These are phyloP conservation scores for Drosophila yakuba DNA, from an alignment of 1,140 invertebrate genomes.

Conservation along the genomic window DNA sequence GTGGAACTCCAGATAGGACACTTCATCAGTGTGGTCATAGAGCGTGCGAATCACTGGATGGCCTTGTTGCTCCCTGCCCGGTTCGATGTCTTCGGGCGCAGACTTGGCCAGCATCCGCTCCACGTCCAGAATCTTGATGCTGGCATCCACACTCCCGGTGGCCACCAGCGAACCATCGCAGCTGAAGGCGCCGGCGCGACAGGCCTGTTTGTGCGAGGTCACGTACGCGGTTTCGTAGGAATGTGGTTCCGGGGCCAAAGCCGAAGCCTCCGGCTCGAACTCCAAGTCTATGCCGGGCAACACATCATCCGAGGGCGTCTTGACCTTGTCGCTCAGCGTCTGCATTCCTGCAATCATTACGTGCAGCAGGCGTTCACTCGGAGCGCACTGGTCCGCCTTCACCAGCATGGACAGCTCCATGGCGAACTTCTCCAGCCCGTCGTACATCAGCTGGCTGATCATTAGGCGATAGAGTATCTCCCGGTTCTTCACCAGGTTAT, in stretches of 20 bases:
- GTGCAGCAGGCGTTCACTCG: slow-evolving; percentile 96
- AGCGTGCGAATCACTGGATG: slow-evolving; percentile 99
- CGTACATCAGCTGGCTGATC: slow-evolving; percentile 96
- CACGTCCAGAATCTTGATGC: slow-evolving; percentile 99
- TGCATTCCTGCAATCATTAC: slow-evolving; percentile 94
- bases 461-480: slow-evolving; percentile 94
- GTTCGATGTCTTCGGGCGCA: slow-evolving; percentile 92
- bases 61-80: slow-evolving; percentile 93
- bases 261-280: slow-evolving; percentile 96
- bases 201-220: slow-evolving; percentile 98
- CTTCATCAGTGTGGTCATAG: slow-evolving; percentile 99
- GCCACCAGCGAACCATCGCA: slow-evolving; percentile 97
- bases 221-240: slow-evolving; percentile 99
- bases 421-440: slow-evolving; percentile 96
- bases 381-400: slow-evolving; percentile 96
- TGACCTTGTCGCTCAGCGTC: slow-evolving; percentile 91
- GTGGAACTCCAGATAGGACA: slow-evolving; percentile 98
- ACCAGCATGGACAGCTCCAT: slow-evolving; percentile 92
- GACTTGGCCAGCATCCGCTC: slow-evolving; percentile 98
- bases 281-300: slow-evolving; percentile 96
- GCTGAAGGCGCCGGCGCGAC: slow-evolving; percentile 97
- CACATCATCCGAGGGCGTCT: slow-evolving; percentile 89
- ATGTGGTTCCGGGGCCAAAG: slow-evolving; percentile 96
- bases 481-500: slow-evolving; percentile 92
- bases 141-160: slow-evolving; percentile 98